These are phyloP conservation scores for Ptychoptera contaminata DNA, from an alignment of 2,888 invertebrate species.

Conservation along the genomic window DNA sequence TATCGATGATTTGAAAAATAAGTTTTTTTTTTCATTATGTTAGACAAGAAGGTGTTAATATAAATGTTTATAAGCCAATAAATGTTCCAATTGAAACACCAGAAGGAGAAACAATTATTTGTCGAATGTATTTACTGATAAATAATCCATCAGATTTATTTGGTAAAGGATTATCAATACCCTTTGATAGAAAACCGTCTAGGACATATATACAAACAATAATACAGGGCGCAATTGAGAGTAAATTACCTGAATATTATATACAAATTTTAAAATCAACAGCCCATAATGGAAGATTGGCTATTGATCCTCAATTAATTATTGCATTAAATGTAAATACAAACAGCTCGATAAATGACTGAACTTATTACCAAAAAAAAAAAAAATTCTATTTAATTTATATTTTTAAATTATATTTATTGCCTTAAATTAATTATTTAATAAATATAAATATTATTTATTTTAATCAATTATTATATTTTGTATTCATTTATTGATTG, in stretches of 20 bases:
- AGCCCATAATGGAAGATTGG: slow-evolving; percentile 47
- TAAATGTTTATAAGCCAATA: slow-evolving; percentile 47
- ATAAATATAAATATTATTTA: too few species aligned
- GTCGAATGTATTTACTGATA: slow-evolving; percentile 56
- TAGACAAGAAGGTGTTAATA: slow-evolving; percentile 61
- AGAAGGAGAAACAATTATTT: slow-evolving; percentile 34
- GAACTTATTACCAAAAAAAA: too few species aligned
- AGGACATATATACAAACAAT: slow-evolving; percentile 44
- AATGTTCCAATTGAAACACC: slow-evolving; percentile 41
- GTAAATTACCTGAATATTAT: slow-evolving; percentile 54
- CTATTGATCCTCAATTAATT: too few species aligned
- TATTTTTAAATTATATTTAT: too few species aligned
- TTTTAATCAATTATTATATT: too few species aligned
- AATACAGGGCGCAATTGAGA: slow-evolving; percentile 25
- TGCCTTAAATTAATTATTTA: too few species aligned
- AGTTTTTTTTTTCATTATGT: too few species aligned
- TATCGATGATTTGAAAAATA: too few species aligned
- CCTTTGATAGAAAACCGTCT: slow-evolving; percentile 55
- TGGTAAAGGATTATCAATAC: slow-evolving; percentile 22
- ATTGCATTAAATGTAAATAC: too few species aligned
- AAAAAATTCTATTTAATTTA: too few species aligned
- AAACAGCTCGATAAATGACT: too few species aligned
- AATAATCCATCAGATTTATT: slow-evolving; percentile 31
- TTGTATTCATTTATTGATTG: too few species aligned
- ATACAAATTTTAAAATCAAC: slow-evolving; percentile 46